These are phyloP conservation scores for Conchocele bisecta DNA, from an alignment of 2,888 invertebrate genomes.

Conservation along the genomic window DNA sequence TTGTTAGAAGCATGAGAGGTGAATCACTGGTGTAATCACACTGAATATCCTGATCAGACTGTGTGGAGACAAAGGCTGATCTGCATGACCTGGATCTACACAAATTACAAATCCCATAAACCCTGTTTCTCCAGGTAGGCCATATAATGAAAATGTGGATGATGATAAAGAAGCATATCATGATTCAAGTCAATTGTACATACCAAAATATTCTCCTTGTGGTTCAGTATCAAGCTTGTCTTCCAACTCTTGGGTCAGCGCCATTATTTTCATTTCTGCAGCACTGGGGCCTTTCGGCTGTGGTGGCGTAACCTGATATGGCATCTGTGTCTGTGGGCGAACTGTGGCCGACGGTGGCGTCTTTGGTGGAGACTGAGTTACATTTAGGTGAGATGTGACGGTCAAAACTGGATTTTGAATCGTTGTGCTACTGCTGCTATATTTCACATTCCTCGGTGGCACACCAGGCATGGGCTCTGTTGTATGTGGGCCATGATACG, in stretches of 20 bases:
- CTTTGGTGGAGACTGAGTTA: constrained; percentile 41
- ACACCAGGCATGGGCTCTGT: constrained; percentile 71
- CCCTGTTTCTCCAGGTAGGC: too few species aligned
- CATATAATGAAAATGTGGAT: too few species aligned
- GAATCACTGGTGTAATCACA: too few species aligned
- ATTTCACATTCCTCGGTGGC: constrained; percentile 59
- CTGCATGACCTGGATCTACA: too few species aligned
- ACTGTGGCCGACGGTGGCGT: constrained; percentile 58
- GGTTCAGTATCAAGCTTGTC: constrained; percentile 93
- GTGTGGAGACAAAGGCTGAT: too few species aligned
- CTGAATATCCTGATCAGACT: too few species aligned
- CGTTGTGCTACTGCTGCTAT: constrained; percentile 40
- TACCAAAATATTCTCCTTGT: constrained; percentile 98
- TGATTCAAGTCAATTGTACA: constrained; percentile 69
- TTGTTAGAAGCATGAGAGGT: too few species aligned
- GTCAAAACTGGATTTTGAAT: constrained; percentile 39
- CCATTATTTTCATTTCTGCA: constrained; percentile 80
- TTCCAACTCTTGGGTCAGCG: constrained; percentile 80
- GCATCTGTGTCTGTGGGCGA: constrained; percentile 60
- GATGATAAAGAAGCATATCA: too few species aligned
- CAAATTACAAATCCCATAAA: too few species aligned
- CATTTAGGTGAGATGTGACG: constrained; percentile 12
- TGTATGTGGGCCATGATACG: constrained; percentile 81
- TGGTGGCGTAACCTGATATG: constrained; percentile 73
- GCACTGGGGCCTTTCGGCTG: constrained; percentile 71